phyloP scores from a whole-genome alignment of 2,888 invertebrate genomes.

The Molorchus minor region DNA sequence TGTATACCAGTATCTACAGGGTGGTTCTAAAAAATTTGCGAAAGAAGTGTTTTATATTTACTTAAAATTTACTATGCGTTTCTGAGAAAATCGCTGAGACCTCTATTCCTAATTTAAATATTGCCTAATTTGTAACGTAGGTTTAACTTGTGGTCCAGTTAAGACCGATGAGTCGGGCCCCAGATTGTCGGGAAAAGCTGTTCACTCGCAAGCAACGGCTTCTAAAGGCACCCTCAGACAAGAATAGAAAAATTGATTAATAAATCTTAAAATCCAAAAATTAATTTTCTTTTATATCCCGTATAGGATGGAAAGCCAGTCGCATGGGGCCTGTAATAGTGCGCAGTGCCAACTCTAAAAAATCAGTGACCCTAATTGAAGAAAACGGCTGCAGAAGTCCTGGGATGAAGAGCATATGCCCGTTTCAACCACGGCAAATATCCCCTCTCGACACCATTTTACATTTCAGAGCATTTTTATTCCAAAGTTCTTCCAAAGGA shows the following conservation, averaged over 20 bases:
- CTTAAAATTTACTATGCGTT: too few species aligned
- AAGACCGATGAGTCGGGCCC: too few species aligned
- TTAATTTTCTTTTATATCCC: neutral
- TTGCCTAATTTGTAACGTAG: too few species aligned
- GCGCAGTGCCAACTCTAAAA: constrained; percentile 50
- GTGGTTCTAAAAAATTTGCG: too few species aligned
- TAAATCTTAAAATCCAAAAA: neutral
- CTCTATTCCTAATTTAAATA: too few species aligned
- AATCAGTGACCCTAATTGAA: constrained; percentile 60
- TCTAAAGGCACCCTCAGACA: too few species aligned
- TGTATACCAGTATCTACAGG: too few species aligned
- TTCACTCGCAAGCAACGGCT: too few species aligned
- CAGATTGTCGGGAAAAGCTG: too few species aligned
- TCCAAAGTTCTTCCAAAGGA: constrained; percentile 68
- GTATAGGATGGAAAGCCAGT: constrained; percentile 66
- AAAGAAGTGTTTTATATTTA: too few species aligned
- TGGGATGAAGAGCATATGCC: constrained; percentile 63
- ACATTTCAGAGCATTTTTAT: constrained; percentile 65
- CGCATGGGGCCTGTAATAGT: constrained; percentile 66
- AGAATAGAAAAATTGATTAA: neutral
- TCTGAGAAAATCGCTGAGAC: too few species aligned
- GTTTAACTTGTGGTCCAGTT: too few species aligned
- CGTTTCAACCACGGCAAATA: constrained; percentile 59
- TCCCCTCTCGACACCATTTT: constrained; percentile 62
- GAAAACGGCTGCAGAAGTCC: constrained; percentile 64